A percentile compares a stretch with the other conserved stretches of the same genome.
phyloP scores from a whole-genome alignment of 2,888 invertebrate genomes.

The Tenthredo amoena region DNA sequence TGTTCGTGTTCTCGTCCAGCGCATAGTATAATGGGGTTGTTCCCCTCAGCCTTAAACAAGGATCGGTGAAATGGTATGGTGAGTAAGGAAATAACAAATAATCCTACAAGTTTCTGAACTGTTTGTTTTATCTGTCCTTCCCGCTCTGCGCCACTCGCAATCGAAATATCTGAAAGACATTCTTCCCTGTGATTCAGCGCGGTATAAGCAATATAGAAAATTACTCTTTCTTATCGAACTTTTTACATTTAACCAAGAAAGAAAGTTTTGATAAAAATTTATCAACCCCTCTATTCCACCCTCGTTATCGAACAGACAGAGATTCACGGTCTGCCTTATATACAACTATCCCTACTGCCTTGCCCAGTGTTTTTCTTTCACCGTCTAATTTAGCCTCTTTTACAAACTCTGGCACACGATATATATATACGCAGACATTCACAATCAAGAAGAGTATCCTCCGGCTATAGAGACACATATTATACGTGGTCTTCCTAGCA shows the following conservation, averaged over 20 bases:
- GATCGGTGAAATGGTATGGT: neutral
- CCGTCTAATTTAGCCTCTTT: neutral
- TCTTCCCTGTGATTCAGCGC: constrained; percentile 10
- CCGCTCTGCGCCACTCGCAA: neutral
- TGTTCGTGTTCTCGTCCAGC: neutral
- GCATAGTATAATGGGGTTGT: constrained; percentile 41
- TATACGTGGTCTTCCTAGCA: constrained; percentile 15
- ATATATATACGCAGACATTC: neutral
- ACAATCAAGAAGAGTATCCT: constrained; percentile 34
- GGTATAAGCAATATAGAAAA: constrained; percentile 34
- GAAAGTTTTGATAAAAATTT: constrained; percentile 20
- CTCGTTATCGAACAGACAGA: constrained; percentile 5
- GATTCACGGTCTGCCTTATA: neutral
- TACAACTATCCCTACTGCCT: neutral
- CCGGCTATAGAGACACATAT: constrained; percentile 10
- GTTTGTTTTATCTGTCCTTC: constrained; percentile 32
- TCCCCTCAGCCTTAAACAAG: neutral
- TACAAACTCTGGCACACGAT: neutral
- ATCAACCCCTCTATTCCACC: neutral
- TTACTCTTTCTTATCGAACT: constrained; percentile 25
- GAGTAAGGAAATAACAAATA: constrained; percentile 7
- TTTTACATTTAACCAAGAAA: neutral
- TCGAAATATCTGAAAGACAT: constrained; percentile 32
- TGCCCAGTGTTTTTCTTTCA: neutral
- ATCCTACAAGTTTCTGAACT: neutral